These are phyloP conservation scores for Silurus meridionalis DNA, from an alignment of 2,113 vertebrate species.

Conservation along the genomic window DNA sequence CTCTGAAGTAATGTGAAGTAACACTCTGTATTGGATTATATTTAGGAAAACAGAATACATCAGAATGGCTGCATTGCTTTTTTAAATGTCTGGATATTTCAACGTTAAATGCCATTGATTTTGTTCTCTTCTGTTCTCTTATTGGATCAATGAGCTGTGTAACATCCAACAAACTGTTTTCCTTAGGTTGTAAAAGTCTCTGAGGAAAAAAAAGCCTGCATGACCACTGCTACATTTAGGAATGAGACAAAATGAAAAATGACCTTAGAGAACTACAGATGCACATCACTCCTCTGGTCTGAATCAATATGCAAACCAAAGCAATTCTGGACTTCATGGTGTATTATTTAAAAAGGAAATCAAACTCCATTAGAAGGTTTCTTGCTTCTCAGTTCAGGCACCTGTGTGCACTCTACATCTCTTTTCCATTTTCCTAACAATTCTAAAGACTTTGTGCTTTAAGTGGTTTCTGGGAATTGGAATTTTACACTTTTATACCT, in stretches of 20 bases:
- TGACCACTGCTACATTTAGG: background rate
- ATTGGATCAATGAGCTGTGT: background rate
- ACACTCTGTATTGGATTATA: background rate
- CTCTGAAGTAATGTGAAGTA: background rate
- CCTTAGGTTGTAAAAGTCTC: background rate
- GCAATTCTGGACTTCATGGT: background rate
- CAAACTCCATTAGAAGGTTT: conserved; percentile 65
- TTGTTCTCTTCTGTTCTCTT: background rate
- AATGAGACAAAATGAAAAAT: background rate
- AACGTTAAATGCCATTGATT: background rate
- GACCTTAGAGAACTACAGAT: background rate
- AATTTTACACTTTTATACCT: conserved; percentile 71
- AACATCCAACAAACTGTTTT: background rate
- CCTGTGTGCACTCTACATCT: conserved; percentile 66
- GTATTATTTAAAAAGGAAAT: conserved; percentile 31
- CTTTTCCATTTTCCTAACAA: conserved; percentile 67
- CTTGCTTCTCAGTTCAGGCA: conserved; percentile 67
- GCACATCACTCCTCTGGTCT: background rate
- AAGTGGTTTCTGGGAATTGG: conserved; percentile 66
- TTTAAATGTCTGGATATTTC: background rate
- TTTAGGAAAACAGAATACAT: background rate
- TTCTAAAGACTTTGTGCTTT: conserved; percentile 62
- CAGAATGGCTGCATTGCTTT: background rate
- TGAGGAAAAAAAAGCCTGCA: background rate
- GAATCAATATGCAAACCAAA: background rate